Evolutionary conservation across 2,113 vertebrate genomes (phyloP).

Genomic region (Phylloscopus whistleri): DNA sequence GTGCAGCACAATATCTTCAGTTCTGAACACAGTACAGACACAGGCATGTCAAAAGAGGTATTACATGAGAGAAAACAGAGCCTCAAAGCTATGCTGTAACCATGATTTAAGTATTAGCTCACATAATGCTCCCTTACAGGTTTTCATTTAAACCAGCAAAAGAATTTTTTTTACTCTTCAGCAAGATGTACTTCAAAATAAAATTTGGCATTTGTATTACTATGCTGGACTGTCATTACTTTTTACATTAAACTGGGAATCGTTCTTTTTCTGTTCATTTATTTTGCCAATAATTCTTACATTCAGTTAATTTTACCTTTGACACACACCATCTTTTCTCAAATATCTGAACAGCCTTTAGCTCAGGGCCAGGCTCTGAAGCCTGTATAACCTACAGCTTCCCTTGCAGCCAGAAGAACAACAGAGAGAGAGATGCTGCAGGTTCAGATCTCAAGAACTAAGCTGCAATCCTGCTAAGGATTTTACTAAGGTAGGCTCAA

Average conservation of each 20-base stretch:
- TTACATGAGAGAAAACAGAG: neutral
- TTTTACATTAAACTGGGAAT: neutral
- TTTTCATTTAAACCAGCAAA: neutral
- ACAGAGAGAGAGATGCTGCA: neutral
- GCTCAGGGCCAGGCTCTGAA: neutral
- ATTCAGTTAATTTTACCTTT: neutral
- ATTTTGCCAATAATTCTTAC: neutral
- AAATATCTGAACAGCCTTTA: neutral
- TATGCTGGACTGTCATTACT: neutral
- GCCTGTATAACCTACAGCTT: neutral
- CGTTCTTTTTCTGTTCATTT: neutral
- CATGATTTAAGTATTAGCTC: neutral
- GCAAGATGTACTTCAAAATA: neutral
- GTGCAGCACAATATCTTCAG: neutral
- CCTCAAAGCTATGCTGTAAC: neutral
- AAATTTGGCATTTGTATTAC: neutral
- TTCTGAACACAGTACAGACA: neutral
- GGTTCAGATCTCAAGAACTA: neutral
- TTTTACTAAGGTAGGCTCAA: neutral
- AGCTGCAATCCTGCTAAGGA: neutral
- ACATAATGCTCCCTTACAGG: neutral
- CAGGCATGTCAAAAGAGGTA: neutral
- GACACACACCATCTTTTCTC: neutral
- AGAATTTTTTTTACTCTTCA: neutral
- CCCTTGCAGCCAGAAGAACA: neutral